Conservation (phyloP, 2,888 invertebrate species). For the Noctua janthe region DNA sequence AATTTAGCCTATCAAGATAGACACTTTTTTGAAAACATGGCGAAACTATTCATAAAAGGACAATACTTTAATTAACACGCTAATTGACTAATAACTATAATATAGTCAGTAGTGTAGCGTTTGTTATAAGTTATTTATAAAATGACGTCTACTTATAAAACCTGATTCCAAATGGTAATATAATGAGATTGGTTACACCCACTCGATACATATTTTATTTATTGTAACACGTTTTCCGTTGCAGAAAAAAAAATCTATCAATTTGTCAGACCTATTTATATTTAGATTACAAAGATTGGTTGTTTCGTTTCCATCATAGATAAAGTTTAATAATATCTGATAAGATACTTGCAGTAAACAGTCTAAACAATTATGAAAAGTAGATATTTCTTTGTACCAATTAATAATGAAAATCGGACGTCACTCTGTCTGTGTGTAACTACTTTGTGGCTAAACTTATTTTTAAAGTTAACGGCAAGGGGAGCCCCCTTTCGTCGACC, state of each 20-base stretch:
- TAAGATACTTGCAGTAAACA: neutral
- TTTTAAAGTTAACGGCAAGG: neutral
- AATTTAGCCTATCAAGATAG: neutral
- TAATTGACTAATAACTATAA: neutral
- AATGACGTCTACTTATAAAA: neutral
- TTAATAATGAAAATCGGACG: neutral
- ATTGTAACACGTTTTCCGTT: constrained; percentile 6
- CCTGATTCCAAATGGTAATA: constrained; percentile 1
- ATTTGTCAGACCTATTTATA: neutral
- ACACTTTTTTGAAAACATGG: neutral
- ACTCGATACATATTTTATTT: neutral
- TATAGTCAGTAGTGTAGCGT: neutral
- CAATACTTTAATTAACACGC: neutral
- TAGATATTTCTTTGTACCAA: too few species aligned
- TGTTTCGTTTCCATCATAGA: neutral
- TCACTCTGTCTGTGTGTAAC: neutral
- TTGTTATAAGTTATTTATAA: neutral
- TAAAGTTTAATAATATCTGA: neutral
- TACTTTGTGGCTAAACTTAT: too few species aligned
- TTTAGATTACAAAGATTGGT: neutral
- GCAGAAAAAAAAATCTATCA: neutral
- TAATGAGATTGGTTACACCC: neutral
- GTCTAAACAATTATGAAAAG: neutral
- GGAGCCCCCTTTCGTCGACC: neutral
- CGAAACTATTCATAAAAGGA: neutral